Percentiles rank a stretch among this genome's conserved stretches.
These are phyloP conservation scores for Notothenia rossii DNA, from an alignment of 2,113 vertebrate genomes.

Conservation along the genomic window DNA sequence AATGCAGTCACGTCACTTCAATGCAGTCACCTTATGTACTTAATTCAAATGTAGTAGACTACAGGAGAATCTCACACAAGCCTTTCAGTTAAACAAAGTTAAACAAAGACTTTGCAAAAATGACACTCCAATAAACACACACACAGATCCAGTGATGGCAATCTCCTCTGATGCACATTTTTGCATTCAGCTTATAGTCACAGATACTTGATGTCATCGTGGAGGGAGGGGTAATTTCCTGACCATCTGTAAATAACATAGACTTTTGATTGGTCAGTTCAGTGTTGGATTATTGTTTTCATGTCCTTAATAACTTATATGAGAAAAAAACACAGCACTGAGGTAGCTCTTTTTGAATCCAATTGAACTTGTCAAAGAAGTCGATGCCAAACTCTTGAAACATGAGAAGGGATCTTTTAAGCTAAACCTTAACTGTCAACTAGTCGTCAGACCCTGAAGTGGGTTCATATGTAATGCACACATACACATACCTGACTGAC, in stretches of 20 bases:
- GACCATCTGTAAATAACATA: conserved; percentile 75
- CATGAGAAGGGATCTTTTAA: conserved; percentile 46
- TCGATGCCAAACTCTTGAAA: conserved; percentile 36
- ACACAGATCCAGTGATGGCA: conserved; percentile 71
- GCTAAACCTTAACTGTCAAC: conserved; percentile 29
- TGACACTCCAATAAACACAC: conserved; percentile 62
- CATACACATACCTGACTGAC: conserved; percentile 28
- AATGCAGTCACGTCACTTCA: conserved; percentile 76
- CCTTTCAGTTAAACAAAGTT: conserved; percentile 63
- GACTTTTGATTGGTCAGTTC: conserved; percentile 26
- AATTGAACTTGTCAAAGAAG: conserved; percentile 29
- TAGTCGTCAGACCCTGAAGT: conserved; percentile 16
- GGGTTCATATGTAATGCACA: conserved; percentile 24
- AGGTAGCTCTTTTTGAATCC: conserved; percentile 42
- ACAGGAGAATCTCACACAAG: conserved; percentile 57
- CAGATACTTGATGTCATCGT: conserved; percentile 81
- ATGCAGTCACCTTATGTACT: conserved; percentile 81
- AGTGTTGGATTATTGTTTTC: conserved; percentile 43
- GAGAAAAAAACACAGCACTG: conserved; percentile 38
- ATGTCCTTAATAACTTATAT: conserved; percentile 54
- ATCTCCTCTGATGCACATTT: conserved; percentile 74
- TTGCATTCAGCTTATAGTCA: conserved; percentile 71
- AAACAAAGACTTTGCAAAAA: conserved; percentile 72
- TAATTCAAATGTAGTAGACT: conserved; percentile 70
- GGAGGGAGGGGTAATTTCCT: conserved; percentile 36